Percentiles rank a stretch among this genome's conserved stretches.
phyloP scores from a whole-genome alignment of 2,888 invertebrate genomes.

The Cylindroiulus punctatus region DNA sequence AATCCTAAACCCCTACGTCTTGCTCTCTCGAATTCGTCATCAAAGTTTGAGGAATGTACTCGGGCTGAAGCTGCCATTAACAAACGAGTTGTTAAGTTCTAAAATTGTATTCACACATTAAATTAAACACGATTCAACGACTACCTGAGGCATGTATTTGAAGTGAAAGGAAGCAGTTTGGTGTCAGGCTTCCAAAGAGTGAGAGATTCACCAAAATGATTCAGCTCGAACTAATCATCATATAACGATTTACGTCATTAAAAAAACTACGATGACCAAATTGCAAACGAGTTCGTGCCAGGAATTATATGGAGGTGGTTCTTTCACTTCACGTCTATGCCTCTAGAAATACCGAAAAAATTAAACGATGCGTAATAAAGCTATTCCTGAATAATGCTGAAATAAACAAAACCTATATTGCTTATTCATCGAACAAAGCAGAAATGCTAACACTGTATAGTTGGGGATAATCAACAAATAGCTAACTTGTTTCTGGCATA shows the following conservation, averaged over 20 bases:
- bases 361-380: constrained; percentile 24
- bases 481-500: constrained; percentile 43
- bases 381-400: constrained; percentile 24
- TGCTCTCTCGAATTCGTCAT: constrained; percentile 24
- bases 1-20: background rate
- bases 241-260: background rate
- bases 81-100: constrained; percentile 32
- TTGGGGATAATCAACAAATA: constrained; percentile 40
- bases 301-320: background rate
- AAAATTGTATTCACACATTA: background rate
- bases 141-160: background rate
- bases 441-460: constrained; percentile 26
- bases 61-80: constrained; percentile 45
- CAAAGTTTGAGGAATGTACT: constrained; percentile 47
- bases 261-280: background rate
- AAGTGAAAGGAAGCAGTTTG: background rate
- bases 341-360: background rate
- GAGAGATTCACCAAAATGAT: background rate
- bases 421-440: constrained; percentile 19
- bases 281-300: background rate
- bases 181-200: background rate
- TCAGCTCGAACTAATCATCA: background rate
- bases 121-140: constrained; percentile 31
- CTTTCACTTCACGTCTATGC: background rate
- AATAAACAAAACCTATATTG: constrained; percentile 1